Evolutionary conservation across 2,113 vertebrate species (phyloP), one percentile per base, ranked within the genome.

Genomic region (Jaculus jaculus): DNA sequence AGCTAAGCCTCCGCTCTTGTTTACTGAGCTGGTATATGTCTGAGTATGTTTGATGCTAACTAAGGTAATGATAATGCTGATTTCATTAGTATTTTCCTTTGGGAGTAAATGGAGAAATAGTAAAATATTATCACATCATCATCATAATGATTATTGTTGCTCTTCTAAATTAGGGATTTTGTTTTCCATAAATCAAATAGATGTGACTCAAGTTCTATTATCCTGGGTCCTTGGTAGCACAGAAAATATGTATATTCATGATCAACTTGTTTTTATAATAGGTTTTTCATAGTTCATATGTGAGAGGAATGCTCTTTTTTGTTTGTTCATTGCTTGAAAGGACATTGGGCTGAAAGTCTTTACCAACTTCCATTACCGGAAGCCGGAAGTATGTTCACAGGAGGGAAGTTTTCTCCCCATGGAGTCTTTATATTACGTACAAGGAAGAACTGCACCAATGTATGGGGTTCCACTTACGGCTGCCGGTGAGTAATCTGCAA

Each of bases 271-370:
- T 21, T 34, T 74, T 13, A 30, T 54, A 9, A 51, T 51, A 81
- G 28, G 1, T 1, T 51, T 92, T 71, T 88, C 71, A 30, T 12
- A 63, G 34, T 32, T 94, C 8, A 78, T 83, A 28, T 63, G 32
- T 61, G 9, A 84, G 84, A 91, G 3, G 23, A 95, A 87, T 37
- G 7, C 28, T 20, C 20, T 61, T 3, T 60, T 63, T 58, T 61
- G 65, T 85, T 2, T 39, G 65, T 95, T 97, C 94, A 37, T 97
- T 84, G 69, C 26, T 80, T 95, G 63, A 91, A 92, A 99, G 99
- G 88, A 42, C n/a, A 92, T 98, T 77, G 99, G 99, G 78, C 90
- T 99, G 96, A 99, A 99, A 90, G 93, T 96, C 88, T 94, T 98
- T 69, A 97, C 96, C 18, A 98, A 97, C 68, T 92, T 96, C 54